Evolutionary conservation across 2,797 vertebrate species (phyloP).

Genomic region (Xyrichtys novacula): DNA sequence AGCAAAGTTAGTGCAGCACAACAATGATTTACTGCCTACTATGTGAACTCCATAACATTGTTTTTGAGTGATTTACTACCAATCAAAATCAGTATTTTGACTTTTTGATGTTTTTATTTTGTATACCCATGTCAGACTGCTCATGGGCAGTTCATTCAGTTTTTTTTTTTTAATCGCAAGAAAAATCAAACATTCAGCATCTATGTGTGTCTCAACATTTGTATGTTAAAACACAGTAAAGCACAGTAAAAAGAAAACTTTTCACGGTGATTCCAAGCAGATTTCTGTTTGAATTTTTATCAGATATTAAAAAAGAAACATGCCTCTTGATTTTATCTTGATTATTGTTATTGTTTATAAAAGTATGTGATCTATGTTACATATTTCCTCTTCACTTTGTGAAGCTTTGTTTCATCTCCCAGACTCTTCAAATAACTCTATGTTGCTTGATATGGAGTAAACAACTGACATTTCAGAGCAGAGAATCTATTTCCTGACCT

Average conservation of each 20-base stretch:
- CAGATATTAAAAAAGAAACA: conserved; percentile 29
- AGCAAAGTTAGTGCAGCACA: conserved; percentile 7
- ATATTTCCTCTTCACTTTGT: not conserved
- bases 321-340: conserved; percentile 9
- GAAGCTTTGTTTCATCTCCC: conserved; percentile 20
- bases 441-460: conserved; percentile 62
- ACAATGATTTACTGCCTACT: conserved; percentile 2
- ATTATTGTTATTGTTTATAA: no score
- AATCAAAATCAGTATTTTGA: not conserved
- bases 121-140: no score
- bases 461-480: conserved; percentile 81
- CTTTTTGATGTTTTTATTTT: not conserved
- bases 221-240: conserved; percentile 19
- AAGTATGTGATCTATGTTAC: conserved; percentile 2
- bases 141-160: not conserved
- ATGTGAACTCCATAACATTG: not conserved
- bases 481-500: conserved; percentile 82
- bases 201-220: not conserved
- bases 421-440: conserved; percentile 52
- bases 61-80: conserved; percentile 6
- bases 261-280: conserved; percentile 42
- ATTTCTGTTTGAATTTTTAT: conserved; percentile 41
- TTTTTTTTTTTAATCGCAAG: not conserved
- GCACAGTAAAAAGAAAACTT: not conserved
- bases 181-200: not conserved